Conservation (phyloP, 2,797 vertebrate genomes). For the Acrossocheilus wenchowensis region DNA sequence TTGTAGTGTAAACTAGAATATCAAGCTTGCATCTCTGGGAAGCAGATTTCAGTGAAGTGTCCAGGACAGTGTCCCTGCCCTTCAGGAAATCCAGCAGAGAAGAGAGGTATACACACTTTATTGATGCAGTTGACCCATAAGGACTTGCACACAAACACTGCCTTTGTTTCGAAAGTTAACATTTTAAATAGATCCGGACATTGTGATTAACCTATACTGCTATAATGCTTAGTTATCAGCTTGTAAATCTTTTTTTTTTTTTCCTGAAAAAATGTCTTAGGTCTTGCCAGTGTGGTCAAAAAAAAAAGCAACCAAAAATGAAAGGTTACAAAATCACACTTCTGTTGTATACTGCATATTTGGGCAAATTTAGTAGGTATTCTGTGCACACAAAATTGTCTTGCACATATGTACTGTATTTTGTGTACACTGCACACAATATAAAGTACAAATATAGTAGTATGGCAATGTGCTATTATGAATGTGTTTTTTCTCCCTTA, state of each 20-base stretch:
- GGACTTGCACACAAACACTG: conserved; percentile 26
- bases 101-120: conserved; percentile 80
- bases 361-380: background rate
- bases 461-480: background rate
- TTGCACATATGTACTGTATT: background rate
- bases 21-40: conserved; percentile 92
- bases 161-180: background rate
- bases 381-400: background rate
- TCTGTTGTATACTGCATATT: conserved; percentile 14
- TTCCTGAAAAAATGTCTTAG: background rate
- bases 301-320: background rate
- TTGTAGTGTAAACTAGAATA: conserved; percentile 95
- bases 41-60: conserved; percentile 91
- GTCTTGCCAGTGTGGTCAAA: background rate
- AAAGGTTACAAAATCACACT: background rate
- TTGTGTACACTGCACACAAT: background rate
- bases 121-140: background rate
- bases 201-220: background rate
- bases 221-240: background rate
- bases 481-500: background rate
- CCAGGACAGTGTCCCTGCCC: conserved; percentile 90
- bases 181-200: background rate
- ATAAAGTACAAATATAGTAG: background rate
- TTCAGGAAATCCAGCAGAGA: conserved; percentile 76
- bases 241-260: background rate